phyloP scores from a whole-genome alignment of 2,113 vertebrate species.

The Junco hyemalis region DNA sequence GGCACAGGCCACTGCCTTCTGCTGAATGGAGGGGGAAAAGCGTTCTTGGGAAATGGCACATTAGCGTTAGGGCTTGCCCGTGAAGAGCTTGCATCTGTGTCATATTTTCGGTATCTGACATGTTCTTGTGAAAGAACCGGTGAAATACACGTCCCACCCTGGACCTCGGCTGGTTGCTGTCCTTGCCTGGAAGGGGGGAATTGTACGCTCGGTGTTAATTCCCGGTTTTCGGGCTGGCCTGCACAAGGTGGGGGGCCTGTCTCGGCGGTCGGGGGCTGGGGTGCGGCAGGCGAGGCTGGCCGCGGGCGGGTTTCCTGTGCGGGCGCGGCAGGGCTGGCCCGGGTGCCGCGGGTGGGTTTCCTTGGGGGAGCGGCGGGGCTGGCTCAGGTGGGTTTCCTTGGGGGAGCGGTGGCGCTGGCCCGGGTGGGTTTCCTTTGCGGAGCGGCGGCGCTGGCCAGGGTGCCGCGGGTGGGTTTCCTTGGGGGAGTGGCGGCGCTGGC shows the following conservation, averaged over 20 bases:
- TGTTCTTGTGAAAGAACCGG: accelerated
- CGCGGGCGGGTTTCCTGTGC: background rate
- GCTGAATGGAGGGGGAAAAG: accelerated
- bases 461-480: too few species aligned
- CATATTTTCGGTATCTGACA: background rate
- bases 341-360: too few species aligned
- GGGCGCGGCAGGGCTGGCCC: too few species aligned
- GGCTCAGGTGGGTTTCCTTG: too few species aligned
- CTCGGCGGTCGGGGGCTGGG: background rate
- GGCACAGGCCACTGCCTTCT: background rate
- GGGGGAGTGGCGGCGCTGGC: too few species aligned
- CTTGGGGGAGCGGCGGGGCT: too few species aligned
- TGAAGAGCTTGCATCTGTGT: background rate
- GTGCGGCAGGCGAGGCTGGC: background rate
- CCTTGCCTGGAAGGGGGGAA: background rate
- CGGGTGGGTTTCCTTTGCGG: background rate
- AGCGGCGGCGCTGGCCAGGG: too few species aligned
- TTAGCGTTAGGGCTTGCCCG: accelerated
- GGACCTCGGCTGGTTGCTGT: background rate
- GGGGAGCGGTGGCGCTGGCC: too few species aligned
- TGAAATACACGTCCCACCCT: background rate
- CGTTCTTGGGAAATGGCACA: background rate
- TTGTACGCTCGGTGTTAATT: background rate
- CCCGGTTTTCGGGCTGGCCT: accelerated
- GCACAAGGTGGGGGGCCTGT: background rate